Evolutionary conservation across 2,888 invertebrate species (phyloP).

Genomic region (Chironomus riparius): DNA sequence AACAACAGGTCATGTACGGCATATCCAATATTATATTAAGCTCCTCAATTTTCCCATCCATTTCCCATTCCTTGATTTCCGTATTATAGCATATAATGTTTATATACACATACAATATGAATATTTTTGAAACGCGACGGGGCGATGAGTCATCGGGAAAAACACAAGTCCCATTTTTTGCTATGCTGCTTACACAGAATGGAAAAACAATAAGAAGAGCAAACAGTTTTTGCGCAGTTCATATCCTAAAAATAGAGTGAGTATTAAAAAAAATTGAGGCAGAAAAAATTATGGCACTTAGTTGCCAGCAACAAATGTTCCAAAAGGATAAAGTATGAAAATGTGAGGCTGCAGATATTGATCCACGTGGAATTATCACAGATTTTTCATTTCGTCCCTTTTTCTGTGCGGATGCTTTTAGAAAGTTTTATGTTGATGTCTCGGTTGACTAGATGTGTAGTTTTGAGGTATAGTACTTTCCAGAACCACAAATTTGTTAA

Average conservation of each 20-base stretch:
- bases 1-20: slow-evolving; percentile 18
- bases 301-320: too few relatives aligned
- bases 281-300: neutral
- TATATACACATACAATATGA: too few relatives aligned
- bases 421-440: too few relatives aligned
- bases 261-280: neutral
- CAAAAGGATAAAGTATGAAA: neutral
- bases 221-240: slow-evolving; percentile 1
- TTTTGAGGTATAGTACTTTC: too few relatives aligned
- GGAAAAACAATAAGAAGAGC: neutral
- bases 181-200: neutral
- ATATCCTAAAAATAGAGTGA: neutral
- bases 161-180: neutral
- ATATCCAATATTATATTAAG: neutral
- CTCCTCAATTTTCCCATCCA: neutral
- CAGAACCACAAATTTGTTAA: too few relatives aligned
- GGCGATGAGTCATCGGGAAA: slow-evolving; percentile 21
- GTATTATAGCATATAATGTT: too few relatives aligned
- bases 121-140: neutral
- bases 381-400: too few relatives aligned
- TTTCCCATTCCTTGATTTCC: neutral
- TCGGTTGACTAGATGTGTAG: too few relatives aligned
- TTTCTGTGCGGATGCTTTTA: too few relatives aligned
- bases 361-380: neutral
- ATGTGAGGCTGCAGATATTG: neutral